Conservation (phyloP, 1,140 invertebrate species). For the Dendrolimus kikuchii region DNA sequence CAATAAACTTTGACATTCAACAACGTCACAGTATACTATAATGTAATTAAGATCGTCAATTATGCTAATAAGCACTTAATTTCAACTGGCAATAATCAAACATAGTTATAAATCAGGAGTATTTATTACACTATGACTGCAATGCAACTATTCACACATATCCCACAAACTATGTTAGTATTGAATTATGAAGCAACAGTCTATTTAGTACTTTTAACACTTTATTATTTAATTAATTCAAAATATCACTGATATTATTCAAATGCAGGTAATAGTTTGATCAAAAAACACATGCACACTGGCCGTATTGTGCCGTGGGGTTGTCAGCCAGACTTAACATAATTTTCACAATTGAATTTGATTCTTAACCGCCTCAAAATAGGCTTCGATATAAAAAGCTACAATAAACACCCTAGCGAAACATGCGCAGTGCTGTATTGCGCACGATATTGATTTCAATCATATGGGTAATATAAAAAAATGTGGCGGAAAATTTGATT, state of each 20-base stretch:
- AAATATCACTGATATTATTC: conserved; percentile 2
- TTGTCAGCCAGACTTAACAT: conserved; percentile 46
- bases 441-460: conserved; percentile 67
- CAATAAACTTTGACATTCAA: no score
- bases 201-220: no score
- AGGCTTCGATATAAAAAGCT: no score
- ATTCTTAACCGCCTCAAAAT: not conserved
- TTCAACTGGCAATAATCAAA: no score
- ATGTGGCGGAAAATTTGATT: conserved; percentile 50
- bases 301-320: conserved; percentile 31
- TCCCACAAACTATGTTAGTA: no score
- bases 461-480: conserved; percentile 50
- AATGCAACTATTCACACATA: no score
- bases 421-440: conserved; percentile 66
- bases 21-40: no score
- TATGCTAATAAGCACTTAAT: no score
- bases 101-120: no score
- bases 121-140: no score
- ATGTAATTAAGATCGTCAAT: no score
- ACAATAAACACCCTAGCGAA: conserved; percentile 23
- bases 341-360: conserved; percentile 12
- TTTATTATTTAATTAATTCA: not conserved
- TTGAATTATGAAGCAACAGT: no score
- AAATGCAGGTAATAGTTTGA: conserved; percentile 4
- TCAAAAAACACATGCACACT: conserved; percentile 13